Conservation (phyloP, 2,888 invertebrate genomes). For the Acleris literana region DNA sequence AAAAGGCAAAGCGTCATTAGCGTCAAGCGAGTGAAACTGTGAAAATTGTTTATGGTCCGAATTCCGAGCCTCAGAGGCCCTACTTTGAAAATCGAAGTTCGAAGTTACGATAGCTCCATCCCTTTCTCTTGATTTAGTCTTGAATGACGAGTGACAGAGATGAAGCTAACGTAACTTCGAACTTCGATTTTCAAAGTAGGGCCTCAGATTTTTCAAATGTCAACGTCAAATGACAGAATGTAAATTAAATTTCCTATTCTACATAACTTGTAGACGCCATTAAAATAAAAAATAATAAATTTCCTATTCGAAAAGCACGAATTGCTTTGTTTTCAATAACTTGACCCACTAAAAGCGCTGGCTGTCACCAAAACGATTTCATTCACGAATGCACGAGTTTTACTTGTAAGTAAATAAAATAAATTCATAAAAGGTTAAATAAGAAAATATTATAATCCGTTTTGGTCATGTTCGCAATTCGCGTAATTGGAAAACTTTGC, state of each 20-base stretch:
- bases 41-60: constrained; percentile 17
- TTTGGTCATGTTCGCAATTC: constrained; percentile 24
- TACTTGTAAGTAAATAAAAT: not conserved
- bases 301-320: not conserved
- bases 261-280: too few species aligned
- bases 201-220: not conserved
- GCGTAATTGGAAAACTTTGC: constrained; percentile 28
- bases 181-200: too few species aligned
- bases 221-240: constrained; percentile 18
- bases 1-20: constrained; percentile 1
- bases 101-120: too few species aligned
- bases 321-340: constrained; percentile 5
- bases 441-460: constrained; percentile 23
- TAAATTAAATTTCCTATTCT: constrained; percentile 9
- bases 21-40: not conserved
- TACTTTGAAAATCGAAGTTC: too few species aligned
- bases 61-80: too few species aligned
- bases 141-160: too few species aligned
- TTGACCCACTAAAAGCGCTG: constrained; percentile 3
- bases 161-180: too few species aligned
- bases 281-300: too few species aligned
- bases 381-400: not conserved
- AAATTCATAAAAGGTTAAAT: constrained; percentile 10
- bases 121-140: too few species aligned
- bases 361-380: constrained; percentile 9